Evolutionary conservation across 2,888 invertebrate genomes (phyloP), one percentile per base, ranked within the genome.

Genomic region (Apotomis turbidana): DNA sequence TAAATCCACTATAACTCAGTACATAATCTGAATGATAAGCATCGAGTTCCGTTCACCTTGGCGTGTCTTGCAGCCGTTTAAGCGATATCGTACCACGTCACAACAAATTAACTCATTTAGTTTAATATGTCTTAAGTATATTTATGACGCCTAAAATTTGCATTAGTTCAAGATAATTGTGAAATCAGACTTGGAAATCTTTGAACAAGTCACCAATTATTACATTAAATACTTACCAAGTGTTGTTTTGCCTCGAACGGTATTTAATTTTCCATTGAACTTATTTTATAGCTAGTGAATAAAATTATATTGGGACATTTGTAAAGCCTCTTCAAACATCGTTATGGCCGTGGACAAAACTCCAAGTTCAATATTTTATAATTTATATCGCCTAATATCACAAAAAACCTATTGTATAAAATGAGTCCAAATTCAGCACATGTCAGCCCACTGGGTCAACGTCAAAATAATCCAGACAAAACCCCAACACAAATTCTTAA

Each of bases 381-480:
- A 59, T 51, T 51, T 38, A 68, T 41, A 36, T 44, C 5, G 6
- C 27, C n/a, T 61, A 27, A 46, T 49, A 57, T 5, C 8, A 60
- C 15, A 38, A 12, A 58, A 38, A 62, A 55, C 4, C 6, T 44
- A 46, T 55, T 66, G 55, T 27, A 68, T 76, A 76, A 79, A 76
- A 77, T 85, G 84, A 87, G 86, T 90, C 87, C 86, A 86, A 82
- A 83, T 80, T 77, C 75, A 72, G 84, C 86, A 84, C 79, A 85
- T 82, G 83, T 80, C 77, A 51, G 76, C 78, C 83, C 77, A 85
- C 85, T 90, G 88, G 85, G 81, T 69, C 79, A 77, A 77, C 77
- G 80, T 85, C 84, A 81, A 87, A 85, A 86, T 87, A 90, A 87
- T 82, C 83, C 82, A 85, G 85, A 83, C 87, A 83, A 82, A 87